phyloP scores from a whole-genome alignment of 2,888 invertebrate genomes.

The Micropterix aruncella region DNA sequence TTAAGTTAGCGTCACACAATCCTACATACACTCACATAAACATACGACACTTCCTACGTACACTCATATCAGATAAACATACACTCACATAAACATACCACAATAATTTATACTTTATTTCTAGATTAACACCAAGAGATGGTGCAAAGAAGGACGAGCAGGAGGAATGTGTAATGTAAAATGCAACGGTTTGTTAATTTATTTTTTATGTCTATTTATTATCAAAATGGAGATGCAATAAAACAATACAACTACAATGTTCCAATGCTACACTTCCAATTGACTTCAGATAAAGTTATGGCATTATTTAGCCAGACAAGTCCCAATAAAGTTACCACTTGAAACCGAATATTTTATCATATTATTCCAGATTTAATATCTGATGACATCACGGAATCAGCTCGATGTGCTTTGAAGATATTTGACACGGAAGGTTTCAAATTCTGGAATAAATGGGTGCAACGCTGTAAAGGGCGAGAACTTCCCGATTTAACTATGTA shows the following conservation, averaged over 20 bases:
- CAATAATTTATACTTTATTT: conserved; percentile 12
- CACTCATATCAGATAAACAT: too few relatives aligned
- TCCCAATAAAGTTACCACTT: too few relatives aligned
- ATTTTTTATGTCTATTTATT: not conserved
- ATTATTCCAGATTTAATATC: conserved; percentile 25
- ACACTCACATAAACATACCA: too few relatives aligned
- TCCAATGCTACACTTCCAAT: too few relatives aligned
- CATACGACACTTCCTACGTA: too few relatives aligned
- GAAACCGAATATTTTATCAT: conserved; percentile 4
- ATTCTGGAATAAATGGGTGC: conserved; percentile 34
- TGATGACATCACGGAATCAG: conserved; percentile 32
- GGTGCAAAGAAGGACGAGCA: conserved; percentile 34
- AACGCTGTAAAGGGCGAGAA: conserved; percentile 26
- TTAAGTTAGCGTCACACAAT: too few relatives aligned
- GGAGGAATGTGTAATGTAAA: conserved; percentile 33
- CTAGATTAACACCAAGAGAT: conserved; percentile 36
- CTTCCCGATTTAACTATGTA: conserved; percentile 34
- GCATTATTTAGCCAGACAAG: too few relatives aligned
- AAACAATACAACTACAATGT: too few relatives aligned
- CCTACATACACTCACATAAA: too few relatives aligned
- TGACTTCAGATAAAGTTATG: too few relatives aligned
- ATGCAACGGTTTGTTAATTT: conserved; percentile 27
- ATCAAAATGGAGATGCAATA: too few relatives aligned
- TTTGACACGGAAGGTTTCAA: conserved; percentile 34
- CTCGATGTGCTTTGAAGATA: conserved; percentile 26